Percentiles rank a stretch among this genome's conserved stretches.
Conservation (phyloP, 2,888 invertebrate genomes). For the Meiosimyza platycephala region DNA sequence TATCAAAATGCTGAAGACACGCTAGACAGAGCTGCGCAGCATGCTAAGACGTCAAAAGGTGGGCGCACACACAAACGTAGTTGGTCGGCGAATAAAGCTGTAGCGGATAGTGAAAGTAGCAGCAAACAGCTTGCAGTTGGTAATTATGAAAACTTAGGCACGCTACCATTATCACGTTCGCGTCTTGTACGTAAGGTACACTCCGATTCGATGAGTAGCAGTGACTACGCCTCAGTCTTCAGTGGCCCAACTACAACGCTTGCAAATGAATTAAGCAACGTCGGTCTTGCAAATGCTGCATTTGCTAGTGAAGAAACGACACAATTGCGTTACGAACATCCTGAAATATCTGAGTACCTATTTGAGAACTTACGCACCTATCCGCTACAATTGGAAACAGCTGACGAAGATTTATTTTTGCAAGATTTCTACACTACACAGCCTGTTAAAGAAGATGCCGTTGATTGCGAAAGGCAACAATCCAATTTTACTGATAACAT, state of each 20-base stretch:
- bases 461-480: slow-evolving; percentile 37
- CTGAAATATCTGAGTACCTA: slow-evolving; percentile 62
- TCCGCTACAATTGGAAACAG: slow-evolving; percentile 47
- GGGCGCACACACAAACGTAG: slow-evolving; percentile 56
- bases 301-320: slow-evolving; percentile 20
- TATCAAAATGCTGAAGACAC: slow-evolving; percentile 26
- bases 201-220: slow-evolving; percentile 66
- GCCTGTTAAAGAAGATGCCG: slow-evolving; percentile 51
- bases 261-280: slow-evolving; percentile 6
- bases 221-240: slow-evolving; percentile 67
- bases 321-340: slow-evolving; percentile 61
- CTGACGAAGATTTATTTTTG: slow-evolving; percentile 49
- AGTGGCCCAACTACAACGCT: slow-evolving; percentile 56
- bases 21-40: slow-evolving; percentile 13
- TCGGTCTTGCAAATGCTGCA: slow-evolving; percentile 26
- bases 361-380: slow-evolving; percentile 55
- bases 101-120: slow-evolving; percentile 24
- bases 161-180: slow-evolving; percentile 42
- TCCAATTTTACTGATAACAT: slow-evolving; percentile 46
- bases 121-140: slow-evolving; percentile 9
- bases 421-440: too few relatives aligned
- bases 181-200: slow-evolving; percentile 28
- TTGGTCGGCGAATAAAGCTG: slow-evolving; percentile 55
- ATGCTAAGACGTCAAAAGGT: too few relatives aligned
- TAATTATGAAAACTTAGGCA: slow-evolving; percentile 59